Conservation (phyloP, 2,797 vertebrate genomes). For the Sebastes itinus region DNA sequence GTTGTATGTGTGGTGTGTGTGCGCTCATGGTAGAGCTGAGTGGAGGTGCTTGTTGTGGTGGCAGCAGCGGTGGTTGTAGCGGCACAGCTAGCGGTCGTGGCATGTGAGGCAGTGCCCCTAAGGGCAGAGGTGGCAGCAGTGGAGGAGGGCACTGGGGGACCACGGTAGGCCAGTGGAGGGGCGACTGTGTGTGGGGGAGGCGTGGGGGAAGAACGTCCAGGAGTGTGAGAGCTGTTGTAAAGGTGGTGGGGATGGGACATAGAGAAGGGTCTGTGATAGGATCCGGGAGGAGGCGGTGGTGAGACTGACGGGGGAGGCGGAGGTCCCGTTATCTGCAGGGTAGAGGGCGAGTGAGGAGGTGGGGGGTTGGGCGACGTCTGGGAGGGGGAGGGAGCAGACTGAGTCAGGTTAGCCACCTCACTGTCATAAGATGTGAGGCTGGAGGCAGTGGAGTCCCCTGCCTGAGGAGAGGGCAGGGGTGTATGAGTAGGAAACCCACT, state of each 20-base stretch:
- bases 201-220: slow-evolving; percentile 84
- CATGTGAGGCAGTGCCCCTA: slow-evolving; percentile 62
- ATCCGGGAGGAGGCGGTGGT: slow-evolving; percentile 80
- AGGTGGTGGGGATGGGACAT: slow-evolving; percentile 81
- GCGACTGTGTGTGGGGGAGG: slow-evolving; percentile 75
- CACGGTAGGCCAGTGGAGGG: slow-evolving; percentile 78
- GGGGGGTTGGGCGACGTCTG: slow-evolving; percentile 79
- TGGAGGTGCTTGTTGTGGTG: slow-evolving; percentile 76
- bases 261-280: slow-evolving; percentile 80
- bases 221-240: slow-evolving; percentile 79
- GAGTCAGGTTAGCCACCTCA: slow-evolving; percentile 93
- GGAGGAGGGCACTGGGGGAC: slow-evolving; percentile 50
- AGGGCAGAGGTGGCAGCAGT: slow-evolving; percentile 53
- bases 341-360: slow-evolving; percentile 74
- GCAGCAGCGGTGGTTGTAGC: slow-evolving; percentile 70
- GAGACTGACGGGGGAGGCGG: slow-evolving; percentile 82
- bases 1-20: slow-evolving; percentile 64
- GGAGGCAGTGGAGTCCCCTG: slow-evolving; percentile 91
- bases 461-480: slow-evolving; percentile 81
- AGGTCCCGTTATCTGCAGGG: slow-evolving; percentile 64
- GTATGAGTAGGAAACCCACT: slow-evolving; percentile 74
- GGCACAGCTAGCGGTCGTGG: slow-evolving; percentile 71
- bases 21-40: slow-evolving; percentile 73
- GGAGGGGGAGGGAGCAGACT: slow-evolving; percentile 82
- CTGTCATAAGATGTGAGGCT: slow-evolving; percentile 95